A percentile compares a stretch with the other conserved stretches of the same genome.
These are phyloP conservation scores for Zaprionus gabonicus DNA, from an alignment of 1,140 invertebrate species.

Conservation along the genomic window DNA sequence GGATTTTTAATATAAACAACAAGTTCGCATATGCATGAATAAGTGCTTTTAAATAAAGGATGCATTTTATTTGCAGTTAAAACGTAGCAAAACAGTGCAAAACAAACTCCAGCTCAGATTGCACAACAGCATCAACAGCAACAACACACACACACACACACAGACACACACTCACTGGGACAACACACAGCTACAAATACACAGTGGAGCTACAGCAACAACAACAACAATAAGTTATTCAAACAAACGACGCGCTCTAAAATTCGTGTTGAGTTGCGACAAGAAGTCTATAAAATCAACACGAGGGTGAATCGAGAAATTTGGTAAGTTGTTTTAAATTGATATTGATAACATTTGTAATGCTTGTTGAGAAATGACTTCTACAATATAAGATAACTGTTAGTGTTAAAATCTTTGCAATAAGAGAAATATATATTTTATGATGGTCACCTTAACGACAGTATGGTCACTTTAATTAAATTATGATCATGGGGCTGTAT, in stretches of 20 bases:
- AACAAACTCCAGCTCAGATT: conserved; percentile 74
- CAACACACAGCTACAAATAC: not conserved
- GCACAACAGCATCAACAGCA: conserved; percentile 43
- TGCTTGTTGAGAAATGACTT: not conserved
- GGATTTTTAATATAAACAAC: conserved; percentile 62
- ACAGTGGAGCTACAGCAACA: conserved; percentile 27
- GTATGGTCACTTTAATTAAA: too few species aligned
- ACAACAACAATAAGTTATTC: conserved; percentile 62
- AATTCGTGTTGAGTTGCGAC: conserved; percentile 69
- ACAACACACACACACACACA: conserved; percentile 4
- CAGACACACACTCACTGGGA: not conserved
- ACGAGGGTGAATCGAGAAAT: conserved; percentile 49
- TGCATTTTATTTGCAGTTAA: conserved; percentile 59
- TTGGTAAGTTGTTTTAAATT: conserved; percentile 7
- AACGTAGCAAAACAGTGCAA: conserved; percentile 57
- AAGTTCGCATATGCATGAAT: conserved; percentile 66
- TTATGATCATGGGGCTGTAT: too few species aligned
- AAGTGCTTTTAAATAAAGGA: conserved; percentile 71
- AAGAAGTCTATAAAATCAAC: conserved; percentile 66
- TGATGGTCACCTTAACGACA: not conserved
- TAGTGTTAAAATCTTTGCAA: too few species aligned
- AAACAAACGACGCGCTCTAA: conserved; percentile 60
- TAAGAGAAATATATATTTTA: too few species aligned
- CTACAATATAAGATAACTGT: too few species aligned
- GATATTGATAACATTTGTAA: not conserved